phyloP scores from a whole-genome alignment of 2,113 vertebrate genomes.

The Cyrtonyx montezumae region DNA sequence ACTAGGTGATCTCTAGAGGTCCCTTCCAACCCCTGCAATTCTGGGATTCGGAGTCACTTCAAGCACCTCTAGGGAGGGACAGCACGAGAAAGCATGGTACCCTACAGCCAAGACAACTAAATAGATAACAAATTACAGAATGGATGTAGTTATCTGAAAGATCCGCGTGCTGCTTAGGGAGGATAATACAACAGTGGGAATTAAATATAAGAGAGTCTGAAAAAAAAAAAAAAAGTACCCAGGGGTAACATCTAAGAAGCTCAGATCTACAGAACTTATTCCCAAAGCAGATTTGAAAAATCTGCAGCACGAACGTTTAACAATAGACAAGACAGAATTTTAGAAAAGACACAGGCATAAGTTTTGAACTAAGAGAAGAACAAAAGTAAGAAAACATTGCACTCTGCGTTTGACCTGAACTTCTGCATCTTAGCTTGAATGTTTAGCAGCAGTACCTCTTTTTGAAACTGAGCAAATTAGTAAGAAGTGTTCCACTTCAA shows the following conservation, averaged over 20 bases:
- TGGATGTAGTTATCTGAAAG: not conserved
- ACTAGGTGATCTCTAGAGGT: too few relatives aligned
- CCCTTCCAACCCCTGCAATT: too few relatives aligned
- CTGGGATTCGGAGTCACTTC: too few relatives aligned
- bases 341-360: not conserved
- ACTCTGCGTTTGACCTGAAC: not conserved
- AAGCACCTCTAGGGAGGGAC: not conserved
- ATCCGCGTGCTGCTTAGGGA: not conserved
- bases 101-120: not conserved
- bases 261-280: not conserved
- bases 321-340: not conserved
- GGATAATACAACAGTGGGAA: not conserved
- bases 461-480: not conserved
- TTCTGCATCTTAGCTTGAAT: not conserved
- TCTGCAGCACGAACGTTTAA: rapidly evolving
- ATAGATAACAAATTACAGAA: not conserved
- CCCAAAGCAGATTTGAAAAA: not conserved
- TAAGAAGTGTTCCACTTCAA: not conserved
- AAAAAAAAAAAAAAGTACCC: not conserved
- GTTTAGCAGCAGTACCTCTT: not conserved
- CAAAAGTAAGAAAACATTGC: not conserved
- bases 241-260: not conserved
- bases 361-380: not conserved
- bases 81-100: not conserved
- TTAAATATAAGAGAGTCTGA: not conserved